Base-by-base conservation (phyloP, 2,888 invertebrate species). In the Hyposoter dolosus region DNA sequence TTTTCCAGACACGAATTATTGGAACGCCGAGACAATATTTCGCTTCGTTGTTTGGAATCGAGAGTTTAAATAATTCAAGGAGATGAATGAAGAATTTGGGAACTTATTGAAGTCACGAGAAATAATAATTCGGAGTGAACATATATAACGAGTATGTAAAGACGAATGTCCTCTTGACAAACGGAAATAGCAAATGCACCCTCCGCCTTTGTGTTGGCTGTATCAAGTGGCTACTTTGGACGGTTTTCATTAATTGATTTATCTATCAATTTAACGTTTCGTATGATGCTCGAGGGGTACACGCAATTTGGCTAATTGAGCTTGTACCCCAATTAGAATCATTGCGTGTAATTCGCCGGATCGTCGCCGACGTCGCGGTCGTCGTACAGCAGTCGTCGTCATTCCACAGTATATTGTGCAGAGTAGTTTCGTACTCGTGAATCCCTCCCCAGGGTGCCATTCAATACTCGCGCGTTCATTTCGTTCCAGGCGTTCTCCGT, bases 321-420 rank as follows among this genome's bases (percentile, higher is more conserved):
- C 91, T 85, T 71, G 94, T 90, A 89, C 93, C 35, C 94, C 95
- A 89, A 95, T 94, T 89, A 95, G 91, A 91, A 94, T 95, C 88
- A 88, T 89, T 90, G 89, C 89, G 87, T 88, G 90, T 90, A 91
- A 91, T 90, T 90, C 90, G 82, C 83, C 84, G 87, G 69, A 87
- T 86, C 74, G 85, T 82, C 85, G 68, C 78, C 80, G 80, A 80
- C 68, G 80, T 82, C 79, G 84, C 71, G 23, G 53, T 83, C 72
- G 77, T 78, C 71, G 84, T 76, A 40, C 47, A 45, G 28, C 60
- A 5, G 43, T 72, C n/a, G 72, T 68, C 72, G 68, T 72, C 75
- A 75, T 69, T 82, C 50, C 77, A 60, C 40, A 47, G 45, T 68
- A 50, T 76, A 75, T 77, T 66, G 66, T 50, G 76, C 35, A 47